Evolutionary conservation across 2,888 invertebrate species (phyloP), one percentile per base, ranked within the genome.

Genomic region (Tortrix viridana): DNA sequence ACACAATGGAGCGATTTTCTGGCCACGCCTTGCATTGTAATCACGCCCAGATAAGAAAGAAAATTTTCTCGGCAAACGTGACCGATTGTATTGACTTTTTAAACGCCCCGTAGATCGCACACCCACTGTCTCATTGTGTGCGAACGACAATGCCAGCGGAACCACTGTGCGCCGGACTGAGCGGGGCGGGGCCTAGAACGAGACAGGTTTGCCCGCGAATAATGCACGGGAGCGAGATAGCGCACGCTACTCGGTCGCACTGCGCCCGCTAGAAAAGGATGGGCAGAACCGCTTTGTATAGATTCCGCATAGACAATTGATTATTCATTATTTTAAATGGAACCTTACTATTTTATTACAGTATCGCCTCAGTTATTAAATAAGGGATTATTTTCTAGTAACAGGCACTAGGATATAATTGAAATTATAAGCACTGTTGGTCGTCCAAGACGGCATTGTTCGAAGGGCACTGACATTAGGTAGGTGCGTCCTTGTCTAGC

Each of bases 11-110:
- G 65, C 80, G 80, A 80, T 87, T 86, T 84, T 82, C 70, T 78
- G 73, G 87, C 91, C 91, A 90, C 91, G 91, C 91, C 91, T 90
- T 72, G 91, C 90, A 91, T 90, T 88, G 86, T 70, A 72, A 72
- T 73, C 67, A 69, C 81, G 75, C 76, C 78, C 77, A 78, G 79
- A 77, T 77, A 82, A 88, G 82, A 85, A 89, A 89, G 89, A 89
- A 90, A 89, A 89, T 89, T 88, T 89, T 83, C 89, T 89, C 82
- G 78, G 81, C 87, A 85, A 88, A 88, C 80, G 86, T 85, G 84
- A 80, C 83, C 84, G 86, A 89, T 89, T 88, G 88, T 90, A 90
- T 91, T 89, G 91, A 92, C 90, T 91, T 92, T 91, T 90, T 88
- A 88, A 89, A 91, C 90, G 91, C 90, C 91, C 89, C 41, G 41